Conservation (phyloP, 2,113 vertebrate genomes). For the Onychostoma macrolepis region DNA sequence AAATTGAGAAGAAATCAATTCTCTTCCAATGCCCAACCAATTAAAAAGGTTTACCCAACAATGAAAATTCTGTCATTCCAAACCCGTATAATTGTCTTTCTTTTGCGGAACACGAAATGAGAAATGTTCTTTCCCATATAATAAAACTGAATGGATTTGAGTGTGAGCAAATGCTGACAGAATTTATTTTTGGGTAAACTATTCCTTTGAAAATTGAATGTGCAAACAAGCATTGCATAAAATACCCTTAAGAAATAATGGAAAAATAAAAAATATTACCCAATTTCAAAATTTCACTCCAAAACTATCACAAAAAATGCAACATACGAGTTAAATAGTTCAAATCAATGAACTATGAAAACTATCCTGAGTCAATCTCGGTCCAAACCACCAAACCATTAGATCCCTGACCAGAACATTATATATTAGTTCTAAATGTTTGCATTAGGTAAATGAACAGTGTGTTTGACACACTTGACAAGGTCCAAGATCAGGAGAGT, state of each 20-base stretch:
- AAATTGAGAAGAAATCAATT: not conserved
- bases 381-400: not conserved
- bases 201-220: not conserved
- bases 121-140: not conserved
- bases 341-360: not conserved
- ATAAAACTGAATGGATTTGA: not conserved
- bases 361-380: not conserved
- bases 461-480: not conserved
- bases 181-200: not conserved
- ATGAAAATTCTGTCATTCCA: not conserved
- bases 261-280: not conserved
- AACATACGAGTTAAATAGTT: not conserved
- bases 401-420: not conserved
- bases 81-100: not conserved
- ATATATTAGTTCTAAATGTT: slow-evolving; percentile 2
- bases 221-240: slow-evolving; percentile 51
- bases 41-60: slow-evolving; percentile 5
- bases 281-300: not conserved
- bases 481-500: not conserved
- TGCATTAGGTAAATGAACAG: slow-evolving; percentile 8
- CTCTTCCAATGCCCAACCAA: not conserved
- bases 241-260: not conserved
- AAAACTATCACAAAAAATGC: slow-evolving; percentile 14
- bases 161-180: not conserved
- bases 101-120: not conserved